phyloP scores from a whole-genome alignment of 2,888 invertebrate genomes.

The Seira ritae region DNA sequence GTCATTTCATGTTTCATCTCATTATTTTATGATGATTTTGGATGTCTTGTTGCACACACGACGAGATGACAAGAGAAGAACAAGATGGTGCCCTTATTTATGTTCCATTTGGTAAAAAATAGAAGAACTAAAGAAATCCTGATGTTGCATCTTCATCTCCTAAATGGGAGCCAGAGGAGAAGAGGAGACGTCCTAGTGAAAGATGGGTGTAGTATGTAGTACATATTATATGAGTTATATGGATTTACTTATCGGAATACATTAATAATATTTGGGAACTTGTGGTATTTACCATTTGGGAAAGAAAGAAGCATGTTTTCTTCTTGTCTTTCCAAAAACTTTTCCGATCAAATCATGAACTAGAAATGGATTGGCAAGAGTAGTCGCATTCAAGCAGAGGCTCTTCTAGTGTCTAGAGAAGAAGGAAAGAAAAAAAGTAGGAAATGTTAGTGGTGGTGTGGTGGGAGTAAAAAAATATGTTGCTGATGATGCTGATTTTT shows the following conservation, averaged over 20 bases:
- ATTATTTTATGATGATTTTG: conserved; percentile 71
- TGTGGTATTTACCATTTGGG: not conserved
- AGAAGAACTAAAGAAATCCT: not conserved
- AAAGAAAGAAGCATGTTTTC: conserved; percentile 20
- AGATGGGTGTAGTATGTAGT: not conserved
- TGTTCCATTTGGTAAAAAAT: not conserved
- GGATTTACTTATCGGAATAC: not conserved
- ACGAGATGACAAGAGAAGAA: conserved; percentile 3
- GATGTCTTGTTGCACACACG: conserved; percentile 54
- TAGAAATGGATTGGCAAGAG: too few relatives aligned
- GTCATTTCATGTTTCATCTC: conserved; percentile 73
- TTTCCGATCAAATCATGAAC: conserved; percentile 33
- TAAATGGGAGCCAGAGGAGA: not conserved
- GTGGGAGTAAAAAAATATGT: not conserved
- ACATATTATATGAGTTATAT: not conserved
- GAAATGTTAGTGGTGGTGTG: too few relatives aligned
- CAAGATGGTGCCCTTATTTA: not conserved
- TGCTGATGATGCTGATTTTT: not conserved
- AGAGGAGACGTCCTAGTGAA: not conserved
- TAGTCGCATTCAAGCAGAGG: too few relatives aligned
- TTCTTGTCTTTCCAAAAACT: conserved; percentile 36
- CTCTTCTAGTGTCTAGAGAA: conserved; percentile 28
- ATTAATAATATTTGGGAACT: not conserved
- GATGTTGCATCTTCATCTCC: conserved; percentile 14
- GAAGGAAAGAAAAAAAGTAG: conserved; percentile 3